Conservation (phyloP, 2,113 vertebrate genomes). For the Mormyrus lacerda region DNA sequence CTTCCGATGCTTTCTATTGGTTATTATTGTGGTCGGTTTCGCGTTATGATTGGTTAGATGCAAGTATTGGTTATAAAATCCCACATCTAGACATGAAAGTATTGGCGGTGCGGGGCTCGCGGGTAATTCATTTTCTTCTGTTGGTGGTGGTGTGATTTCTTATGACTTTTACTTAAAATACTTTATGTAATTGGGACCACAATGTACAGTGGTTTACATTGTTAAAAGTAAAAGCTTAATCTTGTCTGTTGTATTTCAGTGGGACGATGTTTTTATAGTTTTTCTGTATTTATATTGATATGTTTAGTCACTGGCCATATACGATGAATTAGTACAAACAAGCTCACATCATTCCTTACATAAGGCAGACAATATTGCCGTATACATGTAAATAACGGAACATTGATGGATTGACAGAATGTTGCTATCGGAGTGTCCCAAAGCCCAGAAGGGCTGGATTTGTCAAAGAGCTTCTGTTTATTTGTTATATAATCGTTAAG, state of each 20-base stretch:
- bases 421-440: neutral
- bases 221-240: neutral
- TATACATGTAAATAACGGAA: neutral
- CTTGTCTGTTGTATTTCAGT: neutral
- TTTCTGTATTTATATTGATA: neutral
- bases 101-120: constrained; percentile 9
- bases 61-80: constrained; percentile 4
- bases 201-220: neutral
- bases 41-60: constrained; percentile 29
- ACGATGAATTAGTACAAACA: neutral
- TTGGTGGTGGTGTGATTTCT: neutral
- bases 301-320: neutral
- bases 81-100: constrained; percentile 5
- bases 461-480: neutral
- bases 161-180: neutral
- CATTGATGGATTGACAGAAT: neutral
- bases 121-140: constrained; percentile 29
- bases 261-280: neutral
- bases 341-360: neutral
- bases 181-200: neutral
- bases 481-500: neutral
- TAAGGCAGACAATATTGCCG: neutral
- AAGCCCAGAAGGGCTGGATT: neutral
- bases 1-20: constrained; percentile 39
- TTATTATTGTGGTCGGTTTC: constrained; percentile 2